Percentiles rank a stretch among this genome's conserved stretches.
These are phyloP conservation scores for Asarcornis scutulata DNA, from an alignment of 2,113 vertebrate genomes.

Conservation along the genomic window DNA sequence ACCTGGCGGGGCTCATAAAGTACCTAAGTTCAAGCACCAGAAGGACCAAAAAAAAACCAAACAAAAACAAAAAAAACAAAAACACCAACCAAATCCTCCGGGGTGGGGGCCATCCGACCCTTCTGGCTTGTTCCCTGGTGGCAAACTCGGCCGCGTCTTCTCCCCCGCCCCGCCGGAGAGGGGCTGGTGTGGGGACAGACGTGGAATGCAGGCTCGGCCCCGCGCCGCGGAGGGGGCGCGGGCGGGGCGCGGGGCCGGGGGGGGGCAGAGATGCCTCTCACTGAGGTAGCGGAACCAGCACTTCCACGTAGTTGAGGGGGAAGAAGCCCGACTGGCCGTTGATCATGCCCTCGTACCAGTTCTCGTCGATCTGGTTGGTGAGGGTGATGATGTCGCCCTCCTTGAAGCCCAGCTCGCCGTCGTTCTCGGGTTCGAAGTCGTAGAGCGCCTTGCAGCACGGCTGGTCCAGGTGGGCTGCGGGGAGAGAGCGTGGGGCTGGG, in stretches of 20 bases:
- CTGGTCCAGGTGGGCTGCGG: constrained; percentile 86
- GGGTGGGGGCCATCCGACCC: not conserved
- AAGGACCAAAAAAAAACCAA: not conserved
- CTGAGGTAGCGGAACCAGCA: constrained; percentile 92
- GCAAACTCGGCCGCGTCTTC: not conserved
- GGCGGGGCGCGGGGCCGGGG: not conserved
- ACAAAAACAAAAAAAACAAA: not conserved
- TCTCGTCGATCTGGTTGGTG: constrained; percentile 98
- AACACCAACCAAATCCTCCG: not conserved
- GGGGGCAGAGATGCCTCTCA: constrained; percentile 64
- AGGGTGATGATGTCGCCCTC: constrained; percentile 97
- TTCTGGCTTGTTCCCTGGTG: constrained; percentile 47
- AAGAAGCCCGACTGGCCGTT: constrained; percentile 95
- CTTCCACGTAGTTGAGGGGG: constrained; percentile 97
- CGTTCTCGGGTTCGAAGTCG: constrained; percentile 96
- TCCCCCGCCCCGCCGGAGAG: not conserved
- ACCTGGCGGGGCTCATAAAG: not conserved
- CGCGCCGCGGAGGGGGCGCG: not conserved
- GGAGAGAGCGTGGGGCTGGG: not conserved
- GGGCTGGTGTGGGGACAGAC: not conserved
- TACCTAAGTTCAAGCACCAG: constrained; percentile 32
- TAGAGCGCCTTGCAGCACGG: constrained; percentile 95
- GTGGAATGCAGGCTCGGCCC: constrained; percentile 14
- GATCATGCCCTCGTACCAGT: constrained; percentile 98
- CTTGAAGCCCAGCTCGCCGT: constrained; percentile 95